phyloP scores from a whole-genome alignment of 2,888 invertebrate genomes.

The Nephrotoma appendiculata region DNA sequence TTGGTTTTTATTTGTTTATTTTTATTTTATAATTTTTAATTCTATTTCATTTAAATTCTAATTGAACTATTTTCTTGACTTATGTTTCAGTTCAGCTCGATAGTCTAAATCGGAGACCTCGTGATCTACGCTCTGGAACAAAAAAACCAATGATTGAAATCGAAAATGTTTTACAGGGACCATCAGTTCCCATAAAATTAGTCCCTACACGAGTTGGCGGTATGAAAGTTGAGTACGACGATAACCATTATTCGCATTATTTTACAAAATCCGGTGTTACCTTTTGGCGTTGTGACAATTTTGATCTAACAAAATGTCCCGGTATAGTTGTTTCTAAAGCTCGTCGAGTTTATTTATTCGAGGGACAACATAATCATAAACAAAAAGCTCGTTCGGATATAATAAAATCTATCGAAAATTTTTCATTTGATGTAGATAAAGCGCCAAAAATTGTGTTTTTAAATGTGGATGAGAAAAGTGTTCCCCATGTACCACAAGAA shows the following conservation, averaged over 20 bases:
- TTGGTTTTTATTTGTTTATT: not conserved
- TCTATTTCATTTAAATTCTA: not conserved
- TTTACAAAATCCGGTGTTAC: constrained; percentile 9
- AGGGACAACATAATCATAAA: constrained; percentile 24
- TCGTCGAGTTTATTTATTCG: constrained; percentile 20
- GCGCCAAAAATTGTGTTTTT: not conserved
- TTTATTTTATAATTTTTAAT: not conserved
- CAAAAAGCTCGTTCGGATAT: not conserved
- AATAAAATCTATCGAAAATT: not conserved
- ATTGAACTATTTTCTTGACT: not conserved
- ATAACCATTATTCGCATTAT: constrained; percentile 9
- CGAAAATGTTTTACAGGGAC: constrained; percentile 4
- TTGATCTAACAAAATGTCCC: constrained; percentile 20
- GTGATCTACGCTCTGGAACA: not conserved
- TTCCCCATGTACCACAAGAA: not conserved
- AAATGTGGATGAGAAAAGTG: not conserved
- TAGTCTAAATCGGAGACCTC: not conserved
- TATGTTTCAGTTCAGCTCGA: not conserved
- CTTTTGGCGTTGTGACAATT: constrained; percentile 10
- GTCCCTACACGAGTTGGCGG: constrained; percentile 10
- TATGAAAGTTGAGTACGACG: constrained; percentile 10
- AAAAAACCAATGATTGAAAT: constrained; percentile 3
- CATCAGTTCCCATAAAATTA: constrained; percentile 7
- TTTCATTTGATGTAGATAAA: not conserved
- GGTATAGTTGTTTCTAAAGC: constrained; percentile 25